These are phyloP conservation scores for Patiria miniata DNA, from an alignment of 35 echinoderm and acorn worm genomes.

Conservation along the genomic window DNA sequence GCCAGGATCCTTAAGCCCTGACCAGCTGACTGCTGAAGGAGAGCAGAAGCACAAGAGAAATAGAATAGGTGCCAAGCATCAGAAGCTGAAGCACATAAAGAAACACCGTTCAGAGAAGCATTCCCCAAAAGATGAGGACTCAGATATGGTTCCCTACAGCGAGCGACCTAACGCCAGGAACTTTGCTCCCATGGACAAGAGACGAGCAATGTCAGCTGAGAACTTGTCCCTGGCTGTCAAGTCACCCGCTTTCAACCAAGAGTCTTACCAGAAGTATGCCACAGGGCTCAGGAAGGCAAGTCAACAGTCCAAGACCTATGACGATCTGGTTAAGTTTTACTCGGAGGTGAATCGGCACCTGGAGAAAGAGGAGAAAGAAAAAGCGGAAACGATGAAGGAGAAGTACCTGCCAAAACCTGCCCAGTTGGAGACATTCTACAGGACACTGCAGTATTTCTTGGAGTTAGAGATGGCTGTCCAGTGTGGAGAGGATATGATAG, in stretches of 20 bases:
- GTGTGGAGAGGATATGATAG: constrained; percentile 32
- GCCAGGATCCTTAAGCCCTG: constrained; percentile 20
- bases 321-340: constrained; percentile 66
- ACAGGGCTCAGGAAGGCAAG: constrained; percentile 50
- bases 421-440: constrained; percentile 55
- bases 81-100: constrained; percentile 5
- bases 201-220: constrained; percentile 54
- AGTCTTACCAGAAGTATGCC: constrained; percentile 64
- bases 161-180: constrained; percentile 47
- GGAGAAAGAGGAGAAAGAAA: constrained; percentile 44
- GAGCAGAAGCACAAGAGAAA: constrained; percentile 19
- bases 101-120: neutral
- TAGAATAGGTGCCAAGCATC: neutral
- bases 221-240: constrained; percentile 40
- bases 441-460: constrained; percentile 49
- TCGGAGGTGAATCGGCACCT: constrained; percentile 47
- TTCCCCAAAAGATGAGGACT: neutral
- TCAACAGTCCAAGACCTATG: constrained; percentile 43
- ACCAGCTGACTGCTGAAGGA: neutral
- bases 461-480: constrained; percentile 59
- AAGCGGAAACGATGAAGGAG: constrained; percentile 30
- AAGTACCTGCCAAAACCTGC: constrained; percentile 54
- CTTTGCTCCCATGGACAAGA: constrained; percentile 22
- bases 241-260: constrained; percentile 47
- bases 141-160: constrained; percentile 25